A percentile compares a stretch with the other conserved stretches of the same genome.
phyloP scores from a whole-genome alignment of 2,888 invertebrate species.

The Orthonychiurus folsomi region DNA sequence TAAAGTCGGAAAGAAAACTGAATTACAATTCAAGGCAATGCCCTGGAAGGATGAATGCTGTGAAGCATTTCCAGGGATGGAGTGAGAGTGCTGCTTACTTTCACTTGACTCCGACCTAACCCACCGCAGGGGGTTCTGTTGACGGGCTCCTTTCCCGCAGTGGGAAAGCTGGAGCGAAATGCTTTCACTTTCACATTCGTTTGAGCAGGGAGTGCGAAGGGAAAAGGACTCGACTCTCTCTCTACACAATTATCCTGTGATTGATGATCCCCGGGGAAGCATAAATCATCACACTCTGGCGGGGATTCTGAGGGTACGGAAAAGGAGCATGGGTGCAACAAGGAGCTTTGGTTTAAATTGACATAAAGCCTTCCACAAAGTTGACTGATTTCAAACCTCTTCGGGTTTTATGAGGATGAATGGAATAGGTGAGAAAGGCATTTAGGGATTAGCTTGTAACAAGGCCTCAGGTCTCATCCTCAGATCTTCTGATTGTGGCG shows the following conservation, averaged over 20 bases:
- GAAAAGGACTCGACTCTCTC: neutral
- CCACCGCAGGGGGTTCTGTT: neutral
- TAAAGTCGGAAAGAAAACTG: neutral
- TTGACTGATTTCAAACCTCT: too few species aligned
- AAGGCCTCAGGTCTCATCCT: too few species aligned
- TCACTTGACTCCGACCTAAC: neutral
- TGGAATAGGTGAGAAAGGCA: too few species aligned
- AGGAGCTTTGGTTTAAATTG: too few species aligned
- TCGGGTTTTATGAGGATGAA: too few species aligned
- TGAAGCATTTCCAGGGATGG: neutral
- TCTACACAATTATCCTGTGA: neutral
- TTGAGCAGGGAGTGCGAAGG: neutral
- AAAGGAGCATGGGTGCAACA: neutral
- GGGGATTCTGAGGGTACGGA: neutral
- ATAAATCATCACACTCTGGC: conserved; percentile 1
- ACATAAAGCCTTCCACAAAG: too few species aligned
- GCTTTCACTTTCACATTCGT: neutral
- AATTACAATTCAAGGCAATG: neutral
- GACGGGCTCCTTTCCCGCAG: neutral
- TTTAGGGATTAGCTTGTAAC: too few species aligned
- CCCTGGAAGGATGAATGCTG: neutral
- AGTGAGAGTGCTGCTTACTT: neutral
- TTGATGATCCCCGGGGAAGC: neutral
- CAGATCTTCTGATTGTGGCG: too few species aligned
- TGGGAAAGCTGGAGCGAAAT: neutral